A percentile compares a stretch with the other conserved stretches of the same genome.
Conservation (phyloP, 2,113 vertebrate species). For the Indicator indicator region DNA sequence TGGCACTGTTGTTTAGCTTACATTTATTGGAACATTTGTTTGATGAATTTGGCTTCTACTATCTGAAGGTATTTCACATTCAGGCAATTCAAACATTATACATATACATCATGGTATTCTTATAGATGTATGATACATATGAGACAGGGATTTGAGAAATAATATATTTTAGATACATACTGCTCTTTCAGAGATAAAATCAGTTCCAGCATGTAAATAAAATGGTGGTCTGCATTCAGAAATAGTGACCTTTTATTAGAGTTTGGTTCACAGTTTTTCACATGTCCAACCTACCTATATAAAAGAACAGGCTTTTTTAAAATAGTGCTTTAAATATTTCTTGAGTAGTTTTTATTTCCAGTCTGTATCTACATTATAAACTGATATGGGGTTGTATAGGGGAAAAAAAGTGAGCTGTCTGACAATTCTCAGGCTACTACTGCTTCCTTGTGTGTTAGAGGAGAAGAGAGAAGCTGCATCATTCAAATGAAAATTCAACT, state of each 20-base stretch:
- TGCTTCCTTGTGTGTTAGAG: background rate
- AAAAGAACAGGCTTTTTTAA: background rate
- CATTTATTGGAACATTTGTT: background rate
- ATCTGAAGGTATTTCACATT: background rate
- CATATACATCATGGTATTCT: background rate
- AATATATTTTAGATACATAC: background rate
- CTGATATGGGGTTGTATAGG: background rate
- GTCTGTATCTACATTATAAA: background rate
- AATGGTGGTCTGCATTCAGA: background rate
- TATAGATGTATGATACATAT: background rate
- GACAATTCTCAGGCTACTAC: fast-evolving
- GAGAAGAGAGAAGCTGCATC: background rate
- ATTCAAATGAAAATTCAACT: background rate
- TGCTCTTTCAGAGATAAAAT: background rate
- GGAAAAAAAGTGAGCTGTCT: background rate
- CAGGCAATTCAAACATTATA: background rate
- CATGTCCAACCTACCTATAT: background rate
- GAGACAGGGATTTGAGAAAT: background rate
- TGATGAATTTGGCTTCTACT: background rate
- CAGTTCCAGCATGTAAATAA: background rate
- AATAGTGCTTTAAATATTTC: background rate
- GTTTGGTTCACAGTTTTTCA: background rate
- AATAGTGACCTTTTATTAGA: background rate
- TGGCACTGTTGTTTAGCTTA: background rate
- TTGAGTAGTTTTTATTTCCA: background rate